Conservation (phyloP, 2,888 invertebrate species). For the Eupithecia abbreviata region DNA sequence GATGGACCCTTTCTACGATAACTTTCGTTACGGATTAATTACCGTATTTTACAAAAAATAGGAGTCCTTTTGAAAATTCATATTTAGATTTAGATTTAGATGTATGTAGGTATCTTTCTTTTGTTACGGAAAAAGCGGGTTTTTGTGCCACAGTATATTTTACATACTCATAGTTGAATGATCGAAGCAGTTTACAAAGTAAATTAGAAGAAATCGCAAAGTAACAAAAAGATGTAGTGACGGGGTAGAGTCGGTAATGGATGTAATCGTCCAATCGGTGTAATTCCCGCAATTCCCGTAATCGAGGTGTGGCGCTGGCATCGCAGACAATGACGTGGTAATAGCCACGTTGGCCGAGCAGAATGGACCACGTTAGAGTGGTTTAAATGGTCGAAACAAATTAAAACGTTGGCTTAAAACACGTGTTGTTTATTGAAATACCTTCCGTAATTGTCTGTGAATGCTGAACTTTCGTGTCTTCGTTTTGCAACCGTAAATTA, state of each 20-base stretch:
- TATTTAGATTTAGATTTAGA: not conserved
- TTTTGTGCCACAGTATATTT: not conserved
- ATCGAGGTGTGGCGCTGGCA: constrained; percentile 44
- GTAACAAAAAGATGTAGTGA: constrained; percentile 28
- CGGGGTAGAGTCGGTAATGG: constrained; percentile 31
- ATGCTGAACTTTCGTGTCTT: constrained; percentile 27
- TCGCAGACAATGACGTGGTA: constrained; percentile 53
- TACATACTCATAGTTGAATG: too few relatives aligned
- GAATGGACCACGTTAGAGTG: constrained; percentile 37
- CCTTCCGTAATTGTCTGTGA: constrained; percentile 36
- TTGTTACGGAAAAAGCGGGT: not conserved
- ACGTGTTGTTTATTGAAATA: constrained; percentile 38
- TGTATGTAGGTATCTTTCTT: not conserved
- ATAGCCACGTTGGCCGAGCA: constrained; percentile 43
- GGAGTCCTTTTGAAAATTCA: not conserved
- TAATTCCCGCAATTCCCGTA: constrained; percentile 47
- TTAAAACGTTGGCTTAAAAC: constrained; percentile 36
- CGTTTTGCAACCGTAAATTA: constrained; percentile 9
- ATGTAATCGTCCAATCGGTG: constrained; percentile 39
- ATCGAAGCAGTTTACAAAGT: not conserved
- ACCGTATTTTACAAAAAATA: too few relatives aligned
- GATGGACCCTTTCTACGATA: not conserved
- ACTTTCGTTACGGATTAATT: not conserved
- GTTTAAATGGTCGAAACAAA: constrained; percentile 39
- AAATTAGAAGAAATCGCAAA: constrained; percentile 5